Evolutionary conservation across 2,797 vertebrate genomes (phyloP).

Genomic region (Tamandua tetradactyla): DNA sequence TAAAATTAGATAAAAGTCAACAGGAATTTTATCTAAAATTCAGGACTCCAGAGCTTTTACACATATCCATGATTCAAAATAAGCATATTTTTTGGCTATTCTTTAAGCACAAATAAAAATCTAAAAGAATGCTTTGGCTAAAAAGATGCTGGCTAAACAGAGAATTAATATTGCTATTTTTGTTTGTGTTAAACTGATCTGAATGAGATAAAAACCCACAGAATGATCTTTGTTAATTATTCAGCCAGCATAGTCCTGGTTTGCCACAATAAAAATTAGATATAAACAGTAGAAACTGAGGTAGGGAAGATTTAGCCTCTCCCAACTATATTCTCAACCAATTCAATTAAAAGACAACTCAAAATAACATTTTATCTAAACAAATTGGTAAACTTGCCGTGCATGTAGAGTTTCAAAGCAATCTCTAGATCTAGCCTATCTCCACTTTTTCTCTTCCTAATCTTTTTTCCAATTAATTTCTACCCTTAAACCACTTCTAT

Average conservation of each 20-base stretch:
- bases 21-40: slow-evolving; percentile 39
- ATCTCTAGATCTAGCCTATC: not conserved
- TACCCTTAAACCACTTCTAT: not conserved
- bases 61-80: not conserved
- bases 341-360: not conserved
- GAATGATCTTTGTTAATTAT: not conserved
- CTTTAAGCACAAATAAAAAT: not conserved
- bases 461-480: too few species aligned
- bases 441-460: not conserved
- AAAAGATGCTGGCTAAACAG: not conserved
- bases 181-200: not conserved
- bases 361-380: not conserved
- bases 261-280: not conserved
- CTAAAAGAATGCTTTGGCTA: not conserved
- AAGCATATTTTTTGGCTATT: not conserved
- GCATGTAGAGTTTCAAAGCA: not conserved
- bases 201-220: not conserved
- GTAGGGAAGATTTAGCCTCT: not conserved
- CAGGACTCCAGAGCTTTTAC: not conserved
- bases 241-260: not conserved
- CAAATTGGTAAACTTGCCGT: not conserved
- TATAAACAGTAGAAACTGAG: not conserved
- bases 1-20: not conserved
- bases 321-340: not conserved
- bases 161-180: slow-evolving; percentile 1